Conservation (phyloP, 1,140 invertebrate genomes). For the Latrodectus geometricus region DNA sequence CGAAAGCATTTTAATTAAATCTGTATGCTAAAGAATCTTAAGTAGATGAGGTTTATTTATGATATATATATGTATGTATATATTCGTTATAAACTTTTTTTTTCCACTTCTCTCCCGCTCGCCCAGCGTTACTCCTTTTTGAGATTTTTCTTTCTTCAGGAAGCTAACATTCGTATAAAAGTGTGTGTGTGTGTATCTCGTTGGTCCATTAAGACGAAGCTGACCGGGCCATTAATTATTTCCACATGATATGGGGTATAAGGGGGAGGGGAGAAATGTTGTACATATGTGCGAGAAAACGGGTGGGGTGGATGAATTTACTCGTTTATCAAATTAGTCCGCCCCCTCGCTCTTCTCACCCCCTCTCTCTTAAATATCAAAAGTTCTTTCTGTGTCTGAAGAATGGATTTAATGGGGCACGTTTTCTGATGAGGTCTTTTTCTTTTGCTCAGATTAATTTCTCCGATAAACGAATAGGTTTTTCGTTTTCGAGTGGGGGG, state of each 20-base stretch:
- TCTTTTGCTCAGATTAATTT: slow-evolving; percentile 55
- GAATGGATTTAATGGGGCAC: slow-evolving; percentile 60
- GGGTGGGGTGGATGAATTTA: slow-evolving; percentile 37
- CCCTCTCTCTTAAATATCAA: slow-evolving; percentile 48
- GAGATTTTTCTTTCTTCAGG: slow-evolving; percentile 23
- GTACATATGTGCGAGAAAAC: slow-evolving; percentile 38
- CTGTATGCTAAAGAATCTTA: slow-evolving; percentile 62
- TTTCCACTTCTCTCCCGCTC: not conserved
- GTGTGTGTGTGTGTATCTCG: slow-evolving; percentile 29
- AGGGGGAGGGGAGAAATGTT: slow-evolving; percentile 10
- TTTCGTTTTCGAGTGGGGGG: not conserved
- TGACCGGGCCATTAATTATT: slow-evolving; percentile 61
- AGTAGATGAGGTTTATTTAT: slow-evolving; percentile 62
- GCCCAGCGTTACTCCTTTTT: not conserved
- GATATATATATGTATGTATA: slow-evolving; percentile 57
- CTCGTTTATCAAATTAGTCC: slow-evolving; percentile 61
- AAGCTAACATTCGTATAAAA: slow-evolving; percentile 60
- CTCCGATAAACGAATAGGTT: slow-evolving; percentile 54
- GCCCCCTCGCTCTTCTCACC: not conserved
- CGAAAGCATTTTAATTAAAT: slow-evolving; percentile 62
- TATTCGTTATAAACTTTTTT: slow-evolving; percentile 46
- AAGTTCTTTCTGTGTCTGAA: slow-evolving; percentile 55
- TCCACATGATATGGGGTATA: slow-evolving; percentile 56
- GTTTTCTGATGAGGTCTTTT: slow-evolving; percentile 55
- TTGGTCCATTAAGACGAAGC: slow-evolving; percentile 53